These are phyloP conservation scores for Adelphocoris suturalis DNA, from an alignment of 2,888 invertebrate species.

Conservation along the genomic window DNA sequence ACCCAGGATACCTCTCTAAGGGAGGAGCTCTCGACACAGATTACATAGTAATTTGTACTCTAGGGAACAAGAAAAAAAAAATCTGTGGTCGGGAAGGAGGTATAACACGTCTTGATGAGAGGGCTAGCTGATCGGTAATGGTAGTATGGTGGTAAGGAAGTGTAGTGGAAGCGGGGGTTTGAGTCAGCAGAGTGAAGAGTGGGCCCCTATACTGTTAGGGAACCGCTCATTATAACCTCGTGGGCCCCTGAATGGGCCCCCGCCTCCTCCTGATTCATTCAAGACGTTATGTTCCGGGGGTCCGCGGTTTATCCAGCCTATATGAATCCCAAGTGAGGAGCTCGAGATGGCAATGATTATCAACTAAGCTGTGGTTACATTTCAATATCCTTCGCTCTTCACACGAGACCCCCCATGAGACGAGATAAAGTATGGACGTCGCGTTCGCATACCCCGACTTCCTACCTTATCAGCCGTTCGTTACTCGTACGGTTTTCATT, in stretches of 20 bases:
- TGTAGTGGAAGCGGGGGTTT: too few relatives aligned
- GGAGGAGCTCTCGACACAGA: slow-evolving; percentile 38
- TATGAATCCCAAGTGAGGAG: neutral
- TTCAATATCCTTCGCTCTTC: neutral
- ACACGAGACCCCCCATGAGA: neutral
- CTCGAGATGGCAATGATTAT: neutral
- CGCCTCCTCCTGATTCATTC: slow-evolving; percentile 1
- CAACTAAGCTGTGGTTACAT: neutral
- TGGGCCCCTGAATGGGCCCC: slow-evolving; percentile 20
- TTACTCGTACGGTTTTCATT: too few relatives aligned
- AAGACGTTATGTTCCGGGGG: slow-evolving; percentile 16
- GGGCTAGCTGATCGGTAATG: neutral
- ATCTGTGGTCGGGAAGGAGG: neutral
- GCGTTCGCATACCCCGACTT: too few relatives aligned
- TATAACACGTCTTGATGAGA: neutral
- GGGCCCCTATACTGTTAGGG: slow-evolving; percentile 4
- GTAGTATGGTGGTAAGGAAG: too few relatives aligned
- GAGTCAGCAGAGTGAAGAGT: slow-evolving; percentile 11
- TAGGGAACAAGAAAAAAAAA: neutral
- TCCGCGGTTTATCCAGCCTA: neutral
- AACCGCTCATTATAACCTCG: slow-evolving; percentile 24
- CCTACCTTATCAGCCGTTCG: too few relatives aligned
- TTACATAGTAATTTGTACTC: slow-evolving; percentile 55
- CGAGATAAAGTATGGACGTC: neutral
- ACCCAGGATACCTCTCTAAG: neutral